Evolutionary conservation across 2,113 vertebrate species (phyloP).

Genomic region (Axis porcinus): DNA sequence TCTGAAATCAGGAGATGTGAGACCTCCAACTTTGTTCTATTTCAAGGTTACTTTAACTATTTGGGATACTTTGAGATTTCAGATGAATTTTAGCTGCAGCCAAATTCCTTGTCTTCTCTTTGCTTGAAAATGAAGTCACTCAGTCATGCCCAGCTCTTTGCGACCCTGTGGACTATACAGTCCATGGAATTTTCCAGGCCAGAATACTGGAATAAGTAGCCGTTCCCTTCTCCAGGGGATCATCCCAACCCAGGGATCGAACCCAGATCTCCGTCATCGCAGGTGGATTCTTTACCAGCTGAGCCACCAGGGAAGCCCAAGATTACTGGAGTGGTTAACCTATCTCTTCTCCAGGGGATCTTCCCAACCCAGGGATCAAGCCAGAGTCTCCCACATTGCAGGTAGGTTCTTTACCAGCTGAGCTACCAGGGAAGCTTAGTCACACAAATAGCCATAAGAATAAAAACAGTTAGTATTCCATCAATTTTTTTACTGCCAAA

Average conservation of each 20-base stretch:
- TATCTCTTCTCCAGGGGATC: too few species aligned
- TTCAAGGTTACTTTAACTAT: background rate
- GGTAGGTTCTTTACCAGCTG: background rate
- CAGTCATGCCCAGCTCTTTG: background rate
- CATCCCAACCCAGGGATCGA: background rate
- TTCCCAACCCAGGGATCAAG: too few species aligned
- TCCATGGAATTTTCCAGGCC: background rate
- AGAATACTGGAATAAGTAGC: background rate
- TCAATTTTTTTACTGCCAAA: background rate
- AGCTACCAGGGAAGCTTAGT: background rate
- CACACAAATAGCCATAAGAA: background rate
- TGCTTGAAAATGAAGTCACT: background rate
- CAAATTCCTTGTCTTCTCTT: background rate
- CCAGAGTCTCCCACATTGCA: background rate
- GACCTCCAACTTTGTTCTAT: background rate
- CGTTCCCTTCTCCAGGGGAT: background rate
- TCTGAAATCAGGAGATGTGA: background rate
- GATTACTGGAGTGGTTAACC: too few species aligned
- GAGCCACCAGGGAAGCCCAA: too few species aligned
- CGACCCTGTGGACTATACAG: background rate
- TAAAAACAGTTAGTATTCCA: background rate
- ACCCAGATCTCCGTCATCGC: background rate
- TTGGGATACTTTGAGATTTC: background rate
- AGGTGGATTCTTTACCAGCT: too few species aligned
- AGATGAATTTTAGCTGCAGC: constrained; percentile 11